phyloP scores from a whole-genome alignment of 2,113 vertebrate genomes.

The Merops nubicus region DNA sequence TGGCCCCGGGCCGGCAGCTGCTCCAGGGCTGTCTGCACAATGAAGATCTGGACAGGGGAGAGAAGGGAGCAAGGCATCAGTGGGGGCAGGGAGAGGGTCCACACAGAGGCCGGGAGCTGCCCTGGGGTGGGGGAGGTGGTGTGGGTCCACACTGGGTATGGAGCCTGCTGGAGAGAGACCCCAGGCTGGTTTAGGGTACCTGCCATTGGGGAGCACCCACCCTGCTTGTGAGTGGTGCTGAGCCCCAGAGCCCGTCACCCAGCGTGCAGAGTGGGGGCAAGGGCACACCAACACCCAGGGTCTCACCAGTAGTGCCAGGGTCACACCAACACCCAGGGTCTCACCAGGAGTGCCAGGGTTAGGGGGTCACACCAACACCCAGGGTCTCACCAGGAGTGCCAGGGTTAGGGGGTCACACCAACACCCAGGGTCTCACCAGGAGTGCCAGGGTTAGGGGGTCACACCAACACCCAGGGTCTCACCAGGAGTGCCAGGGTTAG shows the following conservation, averaged over 20 bases:
- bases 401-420: too few species aligned
- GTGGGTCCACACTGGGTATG: neutral
- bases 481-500: too few species aligned
- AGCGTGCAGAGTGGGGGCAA: neutral
- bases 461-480: too few species aligned
- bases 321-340: too few species aligned
- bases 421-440: too few species aligned
- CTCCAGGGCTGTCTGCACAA: slow-evolving; percentile 79
- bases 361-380: neutral
- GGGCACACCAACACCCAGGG: neutral
- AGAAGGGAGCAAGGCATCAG: neutral
- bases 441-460: too few species aligned
- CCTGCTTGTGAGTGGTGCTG: neutral
- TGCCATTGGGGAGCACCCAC: accelerated
- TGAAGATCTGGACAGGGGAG: slow-evolving; percentile 84
- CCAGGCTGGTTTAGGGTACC: neutral
- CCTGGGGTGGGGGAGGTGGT: neutral
- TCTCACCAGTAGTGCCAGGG: too few species aligned
- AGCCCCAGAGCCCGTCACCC: neutral
- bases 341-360: slow-evolving; percentile 46
- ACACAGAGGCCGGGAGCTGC: neutral
- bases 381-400: slow-evolving; percentile 88
- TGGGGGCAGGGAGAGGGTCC: neutral
- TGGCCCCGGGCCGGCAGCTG: neutral
- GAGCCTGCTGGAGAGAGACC: neutral